Evolutionary conservation across 1,140 invertebrate species (phyloP).

Genomic region (Pseudachorutes palmiensis): DNA sequence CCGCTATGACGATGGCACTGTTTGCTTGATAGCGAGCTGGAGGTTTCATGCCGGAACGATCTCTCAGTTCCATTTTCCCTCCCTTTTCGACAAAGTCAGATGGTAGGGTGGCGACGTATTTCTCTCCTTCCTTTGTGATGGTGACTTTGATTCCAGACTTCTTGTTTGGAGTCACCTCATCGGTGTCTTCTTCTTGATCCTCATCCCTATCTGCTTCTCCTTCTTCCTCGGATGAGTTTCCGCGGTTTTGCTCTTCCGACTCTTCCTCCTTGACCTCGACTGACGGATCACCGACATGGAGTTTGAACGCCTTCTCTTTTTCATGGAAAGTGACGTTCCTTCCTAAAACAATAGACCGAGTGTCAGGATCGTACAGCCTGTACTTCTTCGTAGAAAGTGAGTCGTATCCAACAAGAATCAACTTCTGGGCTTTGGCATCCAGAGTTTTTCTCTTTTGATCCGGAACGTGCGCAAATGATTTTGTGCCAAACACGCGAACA

Average conservation of each 20-base stretch:
- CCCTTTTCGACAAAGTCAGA: background rate
- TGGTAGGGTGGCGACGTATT: background rate
- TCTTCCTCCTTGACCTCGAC: background rate
- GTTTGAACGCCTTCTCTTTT: background rate
- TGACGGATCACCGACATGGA: background rate
- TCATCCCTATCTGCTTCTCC: background rate
- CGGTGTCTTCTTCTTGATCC: background rate
- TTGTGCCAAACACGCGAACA: slow-evolving; percentile 40
- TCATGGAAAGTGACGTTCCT: slow-evolving; percentile 8
- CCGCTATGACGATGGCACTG: background rate
- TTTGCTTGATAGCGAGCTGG: background rate
- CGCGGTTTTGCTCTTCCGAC: background rate
- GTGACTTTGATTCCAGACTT: background rate
- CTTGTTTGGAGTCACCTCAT: background rate
- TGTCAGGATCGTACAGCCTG: background rate
- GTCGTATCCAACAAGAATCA: slow-evolving; percentile 14
- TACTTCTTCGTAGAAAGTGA: background rate
- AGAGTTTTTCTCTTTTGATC: slow-evolving; percentile 21
- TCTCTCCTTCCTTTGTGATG: background rate
- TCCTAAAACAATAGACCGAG: background rate
- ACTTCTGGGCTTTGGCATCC: background rate
- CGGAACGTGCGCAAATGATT: slow-evolving; percentile 31
- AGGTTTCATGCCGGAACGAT: background rate
- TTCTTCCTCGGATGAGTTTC: background rate
- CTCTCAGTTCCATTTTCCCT: background rate